Percentiles rank a stretch among this genome's conserved stretches.
phyloP scores from a whole-genome alignment of 1,140 invertebrate genomes.

The Drosophila truncata region DNA sequence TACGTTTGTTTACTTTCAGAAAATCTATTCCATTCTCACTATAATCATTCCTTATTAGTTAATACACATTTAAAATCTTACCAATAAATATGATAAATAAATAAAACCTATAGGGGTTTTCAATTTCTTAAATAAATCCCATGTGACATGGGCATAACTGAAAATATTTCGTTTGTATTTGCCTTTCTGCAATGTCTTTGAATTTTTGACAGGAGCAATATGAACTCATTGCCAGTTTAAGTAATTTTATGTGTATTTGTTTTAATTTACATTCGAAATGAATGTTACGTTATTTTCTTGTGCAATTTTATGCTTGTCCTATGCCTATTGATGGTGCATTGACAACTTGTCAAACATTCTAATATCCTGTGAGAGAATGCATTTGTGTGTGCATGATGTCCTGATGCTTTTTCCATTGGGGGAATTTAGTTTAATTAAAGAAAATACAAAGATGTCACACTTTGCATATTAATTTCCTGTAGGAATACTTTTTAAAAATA shows the following conservation, averaged over 20 bases:
- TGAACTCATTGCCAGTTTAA: slow-evolving; percentile 52
- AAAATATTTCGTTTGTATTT: slow-evolving; percentile 17
- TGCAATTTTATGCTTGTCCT: slow-evolving; percentile 36
- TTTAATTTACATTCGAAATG: slow-evolving; percentile 63
- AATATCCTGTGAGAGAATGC: slow-evolving; percentile 31
- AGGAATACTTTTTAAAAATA: slow-evolving; percentile 1
- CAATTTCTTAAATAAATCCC: background rate
- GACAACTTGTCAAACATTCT: slow-evolving; percentile 72
- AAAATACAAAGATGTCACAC: slow-evolving; percentile 29
- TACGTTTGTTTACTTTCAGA: background rate
- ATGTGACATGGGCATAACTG: background rate
- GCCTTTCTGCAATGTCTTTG: slow-evolving; percentile 10
- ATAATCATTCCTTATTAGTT: no score
- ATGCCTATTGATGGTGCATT: slow-evolving; percentile 24
- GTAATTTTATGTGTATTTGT: slow-evolving; percentile 77
- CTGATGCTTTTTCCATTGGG: slow-evolving; percentile 12
- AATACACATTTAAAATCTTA: background rate
- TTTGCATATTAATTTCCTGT: slow-evolving; percentile 72
- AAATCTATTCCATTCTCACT: background rate
- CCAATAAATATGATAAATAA: background rate
- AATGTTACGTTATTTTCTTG: slow-evolving; percentile 28
- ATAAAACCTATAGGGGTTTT: background rate
- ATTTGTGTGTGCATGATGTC: slow-evolving; percentile 17
- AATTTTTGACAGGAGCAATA: slow-evolving; percentile 29
- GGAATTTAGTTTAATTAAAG: slow-evolving; percentile 75